Conservation (phyloP, 2,888 invertebrate species). For the Erebia palarica region DNA sequence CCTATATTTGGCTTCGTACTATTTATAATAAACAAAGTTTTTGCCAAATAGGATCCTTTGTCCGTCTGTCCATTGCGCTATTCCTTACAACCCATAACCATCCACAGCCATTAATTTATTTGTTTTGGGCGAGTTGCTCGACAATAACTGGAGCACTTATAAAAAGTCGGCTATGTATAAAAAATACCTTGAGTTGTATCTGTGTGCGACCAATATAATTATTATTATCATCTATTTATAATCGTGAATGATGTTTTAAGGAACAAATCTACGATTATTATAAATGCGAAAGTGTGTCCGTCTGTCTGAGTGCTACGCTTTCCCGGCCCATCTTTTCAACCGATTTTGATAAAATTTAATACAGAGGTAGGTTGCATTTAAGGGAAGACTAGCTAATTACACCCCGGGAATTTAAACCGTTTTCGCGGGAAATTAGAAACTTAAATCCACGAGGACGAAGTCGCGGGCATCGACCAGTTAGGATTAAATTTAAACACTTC, state of each 20-base stretch:
- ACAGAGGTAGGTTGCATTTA: too few species aligned
- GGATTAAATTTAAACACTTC: neutral
- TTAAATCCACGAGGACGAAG: too few species aligned
- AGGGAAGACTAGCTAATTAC: too few species aligned
- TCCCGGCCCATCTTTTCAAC: too few species aligned
- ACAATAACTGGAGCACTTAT: slow-evolving; percentile 64
- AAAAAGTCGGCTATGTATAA: slow-evolving; percentile 43
- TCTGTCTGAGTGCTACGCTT: too few species aligned
- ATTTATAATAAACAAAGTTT: slow-evolving; percentile 45
- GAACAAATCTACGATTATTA: neutral
- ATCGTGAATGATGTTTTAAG: too few species aligned
- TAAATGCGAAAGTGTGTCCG: too few species aligned
- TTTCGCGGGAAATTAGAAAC: too few species aligned
- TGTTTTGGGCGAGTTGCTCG: slow-evolving; percentile 49
- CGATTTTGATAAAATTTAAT: too few species aligned
- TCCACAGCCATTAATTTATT: slow-evolving; percentile 53
- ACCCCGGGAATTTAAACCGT: too few species aligned
- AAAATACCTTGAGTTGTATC: neutral
- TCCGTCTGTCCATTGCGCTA: slow-evolving; percentile 52
- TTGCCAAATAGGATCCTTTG: slow-evolving; percentile 58
- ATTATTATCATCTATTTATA: too few species aligned
- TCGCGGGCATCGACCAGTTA: too few species aligned
- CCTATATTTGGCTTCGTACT: slow-evolving; percentile 42
- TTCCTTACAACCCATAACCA: slow-evolving; percentile 43
- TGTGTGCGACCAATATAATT: neutral